Evolutionary conservation across 1,140 invertebrate species (phyloP).

Genomic region (Cotesia chilonis): DNA sequence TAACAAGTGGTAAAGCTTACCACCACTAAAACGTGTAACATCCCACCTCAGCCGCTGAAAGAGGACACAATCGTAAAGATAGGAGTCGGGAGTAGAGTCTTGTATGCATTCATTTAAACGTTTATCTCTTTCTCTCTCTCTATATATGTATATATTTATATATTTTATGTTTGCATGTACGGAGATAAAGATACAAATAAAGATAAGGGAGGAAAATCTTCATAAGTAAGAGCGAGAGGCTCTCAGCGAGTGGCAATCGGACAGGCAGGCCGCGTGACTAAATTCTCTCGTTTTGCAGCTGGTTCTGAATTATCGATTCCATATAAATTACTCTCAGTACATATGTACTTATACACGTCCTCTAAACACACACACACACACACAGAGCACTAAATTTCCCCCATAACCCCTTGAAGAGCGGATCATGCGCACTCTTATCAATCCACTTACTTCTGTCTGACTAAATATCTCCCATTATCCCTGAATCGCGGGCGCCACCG

Average conservation of each 20-base stretch:
- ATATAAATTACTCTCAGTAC: constrained; percentile 44
- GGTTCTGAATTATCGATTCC: constrained; percentile 60
- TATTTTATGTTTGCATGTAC: background rate
- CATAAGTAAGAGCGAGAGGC: background rate
- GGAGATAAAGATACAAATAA: constrained; percentile 1
- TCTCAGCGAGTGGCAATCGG: constrained; percentile 43
- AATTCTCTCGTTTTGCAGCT: constrained; percentile 52
- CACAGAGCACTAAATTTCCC: constrained; percentile 38
- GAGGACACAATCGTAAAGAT: background rate
- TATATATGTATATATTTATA: no score
- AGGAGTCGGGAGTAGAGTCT: background rate
- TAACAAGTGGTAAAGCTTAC: constrained; percentile 35
- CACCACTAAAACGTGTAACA: background rate
- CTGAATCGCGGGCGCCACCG: no score
- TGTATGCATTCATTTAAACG: no score
- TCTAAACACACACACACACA: constrained; percentile 51
- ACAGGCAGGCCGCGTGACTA: constrained; percentile 55
- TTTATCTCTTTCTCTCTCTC: no score
- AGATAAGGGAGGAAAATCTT: background rate
- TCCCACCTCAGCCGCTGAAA: background rate
- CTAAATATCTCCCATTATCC: no score
- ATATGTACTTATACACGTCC: background rate
- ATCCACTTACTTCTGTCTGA: no score
- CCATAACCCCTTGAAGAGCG: background rate
- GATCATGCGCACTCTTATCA: no score